A percentile compares a stretch with the other conserved stretches of the same genome.
Evolutionary conservation across 2,113 vertebrate species (phyloP).

Genomic region (Chrysemys picta): DNA sequence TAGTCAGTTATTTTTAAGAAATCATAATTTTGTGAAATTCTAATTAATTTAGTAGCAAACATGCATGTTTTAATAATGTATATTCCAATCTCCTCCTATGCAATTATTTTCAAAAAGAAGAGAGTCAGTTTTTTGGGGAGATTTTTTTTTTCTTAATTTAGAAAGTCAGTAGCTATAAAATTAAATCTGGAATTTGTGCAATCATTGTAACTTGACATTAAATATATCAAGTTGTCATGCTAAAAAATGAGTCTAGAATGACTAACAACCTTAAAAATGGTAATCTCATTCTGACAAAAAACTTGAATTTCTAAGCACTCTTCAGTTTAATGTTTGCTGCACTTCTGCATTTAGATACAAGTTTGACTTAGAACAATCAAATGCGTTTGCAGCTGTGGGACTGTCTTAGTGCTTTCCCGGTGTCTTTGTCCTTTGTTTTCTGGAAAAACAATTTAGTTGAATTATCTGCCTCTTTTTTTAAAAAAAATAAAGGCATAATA

Average conservation of each 20-base stretch:
- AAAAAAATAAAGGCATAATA: not conserved
- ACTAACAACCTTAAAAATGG: not conserved
- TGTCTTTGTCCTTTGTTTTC: not conserved
- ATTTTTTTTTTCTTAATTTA: not conserved
- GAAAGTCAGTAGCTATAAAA: not conserved
- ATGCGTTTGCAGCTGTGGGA: not conserved
- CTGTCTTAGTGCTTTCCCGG: not conserved
- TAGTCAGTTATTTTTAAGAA: not conserved
- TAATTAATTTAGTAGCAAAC: not conserved
- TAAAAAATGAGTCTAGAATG: not conserved
- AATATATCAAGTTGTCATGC: not conserved
- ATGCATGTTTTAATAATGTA: not conserved
- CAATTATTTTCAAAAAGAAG: not conserved
- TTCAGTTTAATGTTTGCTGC: not conserved
- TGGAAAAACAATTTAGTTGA: not conserved
- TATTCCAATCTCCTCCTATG: not conserved
- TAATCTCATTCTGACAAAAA: not conserved
- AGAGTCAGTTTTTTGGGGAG: not conserved
- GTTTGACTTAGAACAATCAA: not conserved
- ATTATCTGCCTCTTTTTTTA: not conserved
- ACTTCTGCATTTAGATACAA: not conserved
- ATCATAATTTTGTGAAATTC: not conserved
- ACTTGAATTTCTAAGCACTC: not conserved
- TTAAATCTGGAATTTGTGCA: not conserved
- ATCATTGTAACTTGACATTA: not conserved